These are phyloP conservation scores for Mareca strepera DNA, from an alignment of 2,797 vertebrate genomes.

Conservation along the genomic window DNA sequence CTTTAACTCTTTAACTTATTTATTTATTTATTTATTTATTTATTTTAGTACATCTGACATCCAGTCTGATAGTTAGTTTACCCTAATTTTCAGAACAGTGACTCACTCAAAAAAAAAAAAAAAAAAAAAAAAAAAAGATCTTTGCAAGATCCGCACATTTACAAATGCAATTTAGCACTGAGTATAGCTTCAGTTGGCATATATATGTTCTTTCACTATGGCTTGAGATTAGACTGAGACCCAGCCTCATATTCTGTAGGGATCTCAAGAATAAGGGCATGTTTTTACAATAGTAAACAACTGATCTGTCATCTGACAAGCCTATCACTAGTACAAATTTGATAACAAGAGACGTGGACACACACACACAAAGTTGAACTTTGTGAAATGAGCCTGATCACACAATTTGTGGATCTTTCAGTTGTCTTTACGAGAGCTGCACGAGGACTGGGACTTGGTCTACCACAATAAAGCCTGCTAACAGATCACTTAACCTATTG, in stretches of 20 bases:
- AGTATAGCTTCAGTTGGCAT: background rate
- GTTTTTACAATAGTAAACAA: background rate
- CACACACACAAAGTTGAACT: background rate
- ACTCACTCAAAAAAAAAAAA: background rate
- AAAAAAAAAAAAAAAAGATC: background rate
- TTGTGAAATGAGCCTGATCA: background rate
- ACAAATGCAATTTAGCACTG: background rate
- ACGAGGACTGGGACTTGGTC: background rate
- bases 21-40: background rate
- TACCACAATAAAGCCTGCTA: background rate
- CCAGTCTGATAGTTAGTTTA: background rate
- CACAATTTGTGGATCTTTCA: background rate
- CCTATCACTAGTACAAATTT: background rate
- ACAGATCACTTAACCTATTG: background rate
- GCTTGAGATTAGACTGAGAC: background rate
- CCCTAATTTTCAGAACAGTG: background rate
- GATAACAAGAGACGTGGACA: background rate
- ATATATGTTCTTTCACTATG: background rate
- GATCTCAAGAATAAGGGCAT: background rate
- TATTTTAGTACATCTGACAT: background rate
- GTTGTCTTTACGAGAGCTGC: background rate
- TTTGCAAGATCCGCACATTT: background rate
- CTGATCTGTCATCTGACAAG: background rate
- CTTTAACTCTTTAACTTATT: background rate
- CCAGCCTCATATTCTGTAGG: background rate